These are phyloP conservation scores for Pogona vitticeps DNA, from an alignment of 2,113 vertebrate genomes.

Conservation along the genomic window DNA sequence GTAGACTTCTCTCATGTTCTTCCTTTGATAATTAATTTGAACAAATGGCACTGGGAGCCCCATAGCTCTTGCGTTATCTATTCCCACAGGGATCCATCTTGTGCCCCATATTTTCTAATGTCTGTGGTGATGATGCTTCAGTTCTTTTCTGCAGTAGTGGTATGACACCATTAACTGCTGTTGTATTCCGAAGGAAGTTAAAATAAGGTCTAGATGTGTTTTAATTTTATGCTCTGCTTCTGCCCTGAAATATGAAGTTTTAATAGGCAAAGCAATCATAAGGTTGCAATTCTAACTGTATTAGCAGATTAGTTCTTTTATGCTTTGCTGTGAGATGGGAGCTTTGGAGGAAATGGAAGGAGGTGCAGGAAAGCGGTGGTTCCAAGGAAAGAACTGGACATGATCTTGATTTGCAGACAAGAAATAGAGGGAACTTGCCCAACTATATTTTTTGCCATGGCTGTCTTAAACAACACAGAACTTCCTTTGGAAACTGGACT, in stretches of 20 bases:
- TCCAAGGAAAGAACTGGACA: background rate
- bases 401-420: background rate
- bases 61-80: too few relatives aligned
- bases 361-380: background rate
- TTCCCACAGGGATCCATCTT: too few relatives aligned
- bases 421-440: background rate
- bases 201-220: background rate
- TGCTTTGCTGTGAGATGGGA: background rate
- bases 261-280: background rate
- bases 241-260: background rate
- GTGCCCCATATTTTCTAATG: too few relatives aligned
- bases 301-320: background rate
- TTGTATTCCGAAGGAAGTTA: too few relatives aligned
- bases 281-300: background rate
- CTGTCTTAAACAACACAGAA: background rate
- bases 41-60: too few relatives aligned
- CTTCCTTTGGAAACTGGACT: slow-evolving; percentile 18
- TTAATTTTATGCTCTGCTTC: background rate
- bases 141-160: background rate
- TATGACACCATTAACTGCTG: too few relatives aligned
- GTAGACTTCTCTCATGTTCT: too few relatives aligned
- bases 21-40: too few relatives aligned
- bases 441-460: background rate
- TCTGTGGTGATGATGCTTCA: background rate
- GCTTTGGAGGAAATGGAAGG: background rate